Evolutionary conservation across 2,888 invertebrate species (phyloP).

Genomic region (Anaspis maculata): DNA sequence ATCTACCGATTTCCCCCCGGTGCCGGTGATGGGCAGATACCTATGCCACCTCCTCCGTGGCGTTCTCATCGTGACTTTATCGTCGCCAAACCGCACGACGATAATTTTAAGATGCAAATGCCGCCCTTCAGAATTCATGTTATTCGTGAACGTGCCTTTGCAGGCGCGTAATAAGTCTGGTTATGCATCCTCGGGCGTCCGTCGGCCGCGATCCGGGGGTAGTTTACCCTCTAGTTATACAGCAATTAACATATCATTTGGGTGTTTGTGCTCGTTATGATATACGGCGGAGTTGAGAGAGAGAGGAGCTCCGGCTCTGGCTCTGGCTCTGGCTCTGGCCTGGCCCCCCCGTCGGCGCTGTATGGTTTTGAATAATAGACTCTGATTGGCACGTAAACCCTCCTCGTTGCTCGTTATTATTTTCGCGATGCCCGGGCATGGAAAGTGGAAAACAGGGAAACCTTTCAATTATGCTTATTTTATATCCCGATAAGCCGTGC

Average conservation of each 20-base stretch:
- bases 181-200: conserved; percentile 27
- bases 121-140: conserved; percentile 34
- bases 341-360: conserved; percentile 28
- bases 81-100: too few species aligned
- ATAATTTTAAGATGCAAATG: conserved; percentile 33
- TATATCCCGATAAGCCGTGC: conserved; percentile 19
- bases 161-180: conserved; percentile 33
- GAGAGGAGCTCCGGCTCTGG: too few species aligned
- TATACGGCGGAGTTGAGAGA: too few species aligned
- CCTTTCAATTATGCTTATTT: conserved; percentile 34
- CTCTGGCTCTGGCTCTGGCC: too few species aligned
- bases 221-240: conserved; percentile 36
- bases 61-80: too few species aligned
- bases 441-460: conserved; percentile 21
- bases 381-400: conserved; percentile 32
- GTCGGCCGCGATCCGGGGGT: conserved; percentile 11
- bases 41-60: too few species aligned
- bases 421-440: conserved; percentile 2
- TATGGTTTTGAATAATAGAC: conserved; percentile 32
- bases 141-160: conserved; percentile 39
- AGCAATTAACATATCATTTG: conserved; percentile 39
- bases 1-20: too few species aligned
- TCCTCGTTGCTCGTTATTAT: too few species aligned
- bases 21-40: too few species aligned
- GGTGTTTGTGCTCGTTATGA: conserved; percentile 34